Evolutionary conservation across 2,888 invertebrate species (phyloP).

Genomic region (Eumerus sabulonum): DNA sequence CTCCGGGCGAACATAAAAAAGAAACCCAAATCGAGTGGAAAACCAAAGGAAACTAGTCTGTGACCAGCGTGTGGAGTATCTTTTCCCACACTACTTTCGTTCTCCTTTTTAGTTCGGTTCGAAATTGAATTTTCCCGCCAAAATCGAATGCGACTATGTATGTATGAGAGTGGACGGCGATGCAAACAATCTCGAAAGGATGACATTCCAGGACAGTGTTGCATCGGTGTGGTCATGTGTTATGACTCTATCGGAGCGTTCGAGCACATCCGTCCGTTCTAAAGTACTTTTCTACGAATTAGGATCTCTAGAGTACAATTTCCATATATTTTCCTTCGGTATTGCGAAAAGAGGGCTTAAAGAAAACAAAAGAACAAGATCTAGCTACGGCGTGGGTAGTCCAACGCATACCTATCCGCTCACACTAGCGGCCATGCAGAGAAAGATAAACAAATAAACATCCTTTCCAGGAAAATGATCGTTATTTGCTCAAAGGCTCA

Average conservation of each 20-base stretch:
- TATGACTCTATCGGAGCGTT: no score
- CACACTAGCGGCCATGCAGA: not conserved
- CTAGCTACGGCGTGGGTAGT: no score
- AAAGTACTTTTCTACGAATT: conserved; percentile 59
- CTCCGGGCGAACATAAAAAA: conserved; percentile 13
- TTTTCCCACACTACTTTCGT: no score
- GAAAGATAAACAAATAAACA: conserved; percentile 25
- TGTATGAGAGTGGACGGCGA: not conserved
- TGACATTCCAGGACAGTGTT: conserved; percentile 20
- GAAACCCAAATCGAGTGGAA: conserved; percentile 1
- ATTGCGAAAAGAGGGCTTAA: not conserved
- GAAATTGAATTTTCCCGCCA: conserved; percentile 17
- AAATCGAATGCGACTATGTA: conserved; percentile 2
- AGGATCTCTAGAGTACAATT: conserved; percentile 1
- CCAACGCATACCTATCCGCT: not conserved
- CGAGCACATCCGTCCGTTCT: no score
- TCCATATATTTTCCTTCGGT: conserved; percentile 1
- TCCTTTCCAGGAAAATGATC: conserved; percentile 57
- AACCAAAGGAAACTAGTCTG: not conserved
- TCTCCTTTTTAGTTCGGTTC: no score
- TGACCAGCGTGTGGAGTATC: no score
- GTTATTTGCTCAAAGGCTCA: conserved; percentile 62
- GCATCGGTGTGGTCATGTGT: no score
- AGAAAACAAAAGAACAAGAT: no score
- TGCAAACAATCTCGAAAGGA: conserved; percentile 13